Evolutionary conservation across 2,888 invertebrate genomes (phyloP).

Genomic region (Cryptocephalus primarius): DNA sequence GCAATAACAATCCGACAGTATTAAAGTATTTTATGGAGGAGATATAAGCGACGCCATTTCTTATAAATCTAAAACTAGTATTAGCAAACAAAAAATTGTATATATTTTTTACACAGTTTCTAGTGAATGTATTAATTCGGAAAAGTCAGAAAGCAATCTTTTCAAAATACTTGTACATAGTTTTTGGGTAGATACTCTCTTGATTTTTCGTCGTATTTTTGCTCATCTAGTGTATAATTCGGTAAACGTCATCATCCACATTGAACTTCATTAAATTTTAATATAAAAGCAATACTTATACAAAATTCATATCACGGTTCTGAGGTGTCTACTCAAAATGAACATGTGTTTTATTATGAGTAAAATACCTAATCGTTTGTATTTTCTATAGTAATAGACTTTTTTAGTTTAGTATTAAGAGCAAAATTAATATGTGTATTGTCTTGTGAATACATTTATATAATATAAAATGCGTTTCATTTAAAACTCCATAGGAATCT

Average conservation of each 20-base stretch:
- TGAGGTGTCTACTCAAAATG: conserved; percentile 23
- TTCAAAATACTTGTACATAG: conserved; percentile 25
- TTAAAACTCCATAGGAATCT: background rate
- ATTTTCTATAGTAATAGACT: conserved; percentile 33
- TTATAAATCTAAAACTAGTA: conserved; percentile 6
- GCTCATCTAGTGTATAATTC: conserved; percentile 1
- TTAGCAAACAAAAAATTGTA: conserved; percentile 19
- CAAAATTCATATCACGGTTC: conserved; percentile 23
- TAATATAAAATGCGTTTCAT: conserved; percentile 17
- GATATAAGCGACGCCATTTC: conserved; percentile 1
- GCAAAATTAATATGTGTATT: conserved; percentile 35
- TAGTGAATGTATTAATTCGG: conserved; percentile 17
- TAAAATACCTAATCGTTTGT: conserved; percentile 23
- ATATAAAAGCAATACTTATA: conserved; percentile 18
- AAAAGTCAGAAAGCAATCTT: conserved; percentile 27
- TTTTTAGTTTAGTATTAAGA: conserved; percentile 36
- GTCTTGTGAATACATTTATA: conserved; percentile 38
- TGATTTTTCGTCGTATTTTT: conserved; percentile 9
- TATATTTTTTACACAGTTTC: conserved; percentile 25
- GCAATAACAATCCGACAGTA: conserved; percentile 16
- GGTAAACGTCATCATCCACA: conserved; percentile 15
- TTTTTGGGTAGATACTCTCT: conserved; percentile 24
- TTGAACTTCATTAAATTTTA: conserved; percentile 14
- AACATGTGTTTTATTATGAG: conserved; percentile 21
- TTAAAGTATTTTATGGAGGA: conserved; percentile 8